Evolutionary conservation across 2,888 invertebrate genomes (phyloP), one percentile per base, ranked within the genome.

Genomic region (Leptopilina drosophilae): DNA sequence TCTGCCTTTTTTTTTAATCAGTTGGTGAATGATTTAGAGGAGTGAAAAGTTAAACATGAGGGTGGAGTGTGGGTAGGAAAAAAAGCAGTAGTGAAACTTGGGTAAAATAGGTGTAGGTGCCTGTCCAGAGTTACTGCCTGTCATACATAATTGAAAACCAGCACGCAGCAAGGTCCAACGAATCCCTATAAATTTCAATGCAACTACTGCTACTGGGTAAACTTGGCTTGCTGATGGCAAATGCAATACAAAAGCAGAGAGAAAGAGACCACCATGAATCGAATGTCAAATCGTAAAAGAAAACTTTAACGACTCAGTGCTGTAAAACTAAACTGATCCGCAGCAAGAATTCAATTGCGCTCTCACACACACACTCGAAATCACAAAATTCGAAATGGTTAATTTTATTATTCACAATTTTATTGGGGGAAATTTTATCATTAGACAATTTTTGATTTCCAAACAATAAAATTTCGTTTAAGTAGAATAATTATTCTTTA

Each of bases 81-180:
- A 1, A 33, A 73, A 73, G 33, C 67, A 53, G 78, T 77, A 78
- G 67, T 64, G 73, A 76, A 53, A 78, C 67, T 49, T 64, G 75
- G 64, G 77, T 81, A 79, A 76, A 80, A 80, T 69, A 62, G 82
- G 79, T 81, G 75, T 69, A 65, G 82, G 79, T 81, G 75, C 78
- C 80, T 77, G 80, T 76, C 69, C 82, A 79, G 81, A 84, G 83
- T 84, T 85, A 85, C 81, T 83, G 80, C 84, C 83, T 82, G 84
- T 84, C 85, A 82, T 85, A 83, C 81, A 81, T 86, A 85, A 86
- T 85, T 85, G 85, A 85, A 85, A 84, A 82, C 83, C 85, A 78
- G 82, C 83, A 84, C 84, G 83, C 84, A 84, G 83, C 78, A 79
- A 73, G 81, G 79, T 82, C 82, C 83, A 69, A 82, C 82, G 81